A percentile compares a stretch with the other conserved stretches of the same genome.
phyloP scores from a whole-genome alignment of 2,888 invertebrate genomes.

The Catotricha subobsoleta region DNA sequence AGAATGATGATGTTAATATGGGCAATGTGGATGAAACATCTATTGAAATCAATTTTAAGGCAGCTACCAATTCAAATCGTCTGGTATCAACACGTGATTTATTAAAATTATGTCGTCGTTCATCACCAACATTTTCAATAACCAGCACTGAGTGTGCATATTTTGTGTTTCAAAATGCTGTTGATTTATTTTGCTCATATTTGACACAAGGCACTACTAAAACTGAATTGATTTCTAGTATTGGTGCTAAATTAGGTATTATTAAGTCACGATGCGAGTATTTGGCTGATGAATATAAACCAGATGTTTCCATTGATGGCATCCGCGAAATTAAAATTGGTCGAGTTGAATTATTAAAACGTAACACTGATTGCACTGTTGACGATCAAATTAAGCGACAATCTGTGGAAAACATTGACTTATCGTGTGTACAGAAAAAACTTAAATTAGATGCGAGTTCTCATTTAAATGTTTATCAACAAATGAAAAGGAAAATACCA shows the following conservation, averaged over 20 bases:
- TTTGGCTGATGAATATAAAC: constrained; percentile 62
- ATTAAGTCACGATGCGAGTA: constrained; percentile 64
- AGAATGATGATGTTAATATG: constrained; percentile 16
- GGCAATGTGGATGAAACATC: constrained; percentile 18
- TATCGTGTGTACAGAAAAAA: constrained; percentile 5
- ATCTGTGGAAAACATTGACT: background rate
- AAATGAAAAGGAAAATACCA: constrained; percentile 23
- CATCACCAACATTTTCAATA: constrained; percentile 53
- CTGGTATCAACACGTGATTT: constrained; percentile 72
- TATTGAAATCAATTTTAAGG: background rate
- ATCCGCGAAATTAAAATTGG: constrained; percentile 46
- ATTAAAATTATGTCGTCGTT: constrained; percentile 76
- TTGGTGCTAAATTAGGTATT: constrained; percentile 68
- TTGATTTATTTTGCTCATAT: constrained; percentile 80
- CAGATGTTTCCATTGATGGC: constrained; percentile 34
- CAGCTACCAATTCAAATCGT: constrained; percentile 32
- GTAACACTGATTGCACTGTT: constrained; percentile 15
- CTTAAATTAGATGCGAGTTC: constrained; percentile 3
- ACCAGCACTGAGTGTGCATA: constrained; percentile 36
- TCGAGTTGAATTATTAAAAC: constrained; percentile 36
- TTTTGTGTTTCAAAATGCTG: constrained; percentile 58
- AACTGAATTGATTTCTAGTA: constrained; percentile 47
- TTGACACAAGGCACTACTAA: constrained; percentile 45
- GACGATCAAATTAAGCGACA: background rate
- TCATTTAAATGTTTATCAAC: background rate